Evolutionary conservation across 2,113 vertebrate genomes (phyloP).

Genomic region (Barbus barbus): DNA sequence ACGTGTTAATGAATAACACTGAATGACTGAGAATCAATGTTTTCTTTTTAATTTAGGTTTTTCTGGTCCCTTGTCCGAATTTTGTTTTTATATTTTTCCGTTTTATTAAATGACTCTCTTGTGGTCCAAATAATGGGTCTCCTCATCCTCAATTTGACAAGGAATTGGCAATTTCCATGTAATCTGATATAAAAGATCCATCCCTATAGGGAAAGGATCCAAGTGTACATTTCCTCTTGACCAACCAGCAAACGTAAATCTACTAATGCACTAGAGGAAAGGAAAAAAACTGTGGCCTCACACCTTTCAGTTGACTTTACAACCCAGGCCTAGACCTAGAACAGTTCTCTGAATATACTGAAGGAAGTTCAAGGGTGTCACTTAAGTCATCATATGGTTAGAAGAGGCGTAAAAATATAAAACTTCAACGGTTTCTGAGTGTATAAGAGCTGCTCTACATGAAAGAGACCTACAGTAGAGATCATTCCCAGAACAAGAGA

Average conservation of each 20-base stretch:
- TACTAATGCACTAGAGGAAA: not conserved
- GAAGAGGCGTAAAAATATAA: not conserved
- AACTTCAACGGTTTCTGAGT: not conserved
- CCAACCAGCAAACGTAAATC: no score
- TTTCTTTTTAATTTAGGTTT: no score
- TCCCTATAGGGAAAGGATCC: not conserved
- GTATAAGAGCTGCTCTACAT: not conserved
- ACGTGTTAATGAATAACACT: no score
- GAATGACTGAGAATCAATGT: no score
- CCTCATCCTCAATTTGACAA: not conserved
- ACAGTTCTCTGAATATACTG: not conserved
- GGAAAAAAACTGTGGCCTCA: no score
- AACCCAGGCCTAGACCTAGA: not conserved
- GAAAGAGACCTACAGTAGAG: not conserved
- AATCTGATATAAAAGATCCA: not conserved
- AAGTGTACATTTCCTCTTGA: not conserved
- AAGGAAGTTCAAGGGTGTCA: not conserved
- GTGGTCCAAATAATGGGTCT: not conserved
- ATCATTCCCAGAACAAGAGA: conserved; percentile 56
- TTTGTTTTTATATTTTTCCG: not conserved
- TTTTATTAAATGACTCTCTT: not conserved
- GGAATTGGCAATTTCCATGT: not conserved
- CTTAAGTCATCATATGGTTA: not conserved
- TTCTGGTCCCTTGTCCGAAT: no score
- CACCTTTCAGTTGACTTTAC: not conserved